Evolutionary conservation across 2,797 vertebrate genomes (phyloP), one percentile per base, ranked within the genome.

Genomic region (Sorex maritimensis): DNA sequence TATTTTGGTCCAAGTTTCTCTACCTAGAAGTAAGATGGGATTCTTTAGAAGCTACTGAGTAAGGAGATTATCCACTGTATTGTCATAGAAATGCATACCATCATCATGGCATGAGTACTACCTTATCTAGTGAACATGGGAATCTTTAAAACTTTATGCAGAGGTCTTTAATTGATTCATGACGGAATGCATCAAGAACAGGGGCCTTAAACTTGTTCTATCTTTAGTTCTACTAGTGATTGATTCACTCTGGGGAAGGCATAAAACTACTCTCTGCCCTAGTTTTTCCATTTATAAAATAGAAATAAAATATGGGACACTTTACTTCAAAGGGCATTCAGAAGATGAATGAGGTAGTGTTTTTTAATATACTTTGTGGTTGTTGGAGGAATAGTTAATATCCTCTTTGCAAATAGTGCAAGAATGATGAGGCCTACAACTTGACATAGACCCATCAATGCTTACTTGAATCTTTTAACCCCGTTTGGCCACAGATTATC

Each of bases 291-390:
- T 92, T 95, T 95, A 91, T 90, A 95, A 95, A 86, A 79, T 78
- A 93, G 87, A 96, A 96, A 92, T 95, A 94, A 93, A 96, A 96
- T 95, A 85, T 94, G 68, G 93, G 86, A 81, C 91, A 92, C 58
- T 52, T 93, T 78, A 95, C 81, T 96, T 97, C 92, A 95, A 95
- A 94, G 86, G 91, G 30, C 75, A 90, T 68, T 92, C 26, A 79
- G 89, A 93, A 97, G 96, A 95, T 92, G 92, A 95, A 96, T 92
- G 93, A 93, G 58, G 79, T 84, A 83, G 79, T 95, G 88, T 95
- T 89, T 95, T 78, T 93, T 91, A 93, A 95, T 96, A 92, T 88
- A 93, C 65, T 88, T 58, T 71, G 63, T 12, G 65, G 85, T 95
- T 81, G 69, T 86, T 93, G 92, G 81, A 94, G 87, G 96, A 92